Evolutionary conservation across 2,113 vertebrate genomes (phyloP).

Genomic region (Leptobrachium leishanense): DNA sequence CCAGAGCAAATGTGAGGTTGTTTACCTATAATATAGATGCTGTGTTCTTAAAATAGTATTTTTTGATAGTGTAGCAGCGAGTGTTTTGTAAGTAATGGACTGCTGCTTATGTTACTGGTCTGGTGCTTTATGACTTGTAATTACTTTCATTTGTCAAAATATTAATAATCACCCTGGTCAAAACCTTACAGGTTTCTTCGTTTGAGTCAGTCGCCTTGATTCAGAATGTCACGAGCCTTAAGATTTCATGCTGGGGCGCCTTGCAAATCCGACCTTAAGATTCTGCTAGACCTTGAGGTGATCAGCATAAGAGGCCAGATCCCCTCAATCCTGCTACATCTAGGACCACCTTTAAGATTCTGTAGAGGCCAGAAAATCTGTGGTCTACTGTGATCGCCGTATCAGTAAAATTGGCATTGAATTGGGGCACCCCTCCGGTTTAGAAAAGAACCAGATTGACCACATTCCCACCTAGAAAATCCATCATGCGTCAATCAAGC

Average conservation of each 20-base stretch:
- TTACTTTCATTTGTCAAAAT: constrained; percentile 68
- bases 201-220: constrained; percentile 92
- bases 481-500: constrained; percentile 92
- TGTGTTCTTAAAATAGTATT: not conserved
- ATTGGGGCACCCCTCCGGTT: constrained; percentile 83
- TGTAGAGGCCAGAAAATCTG: constrained; percentile 85
- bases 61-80: constrained; percentile 32
- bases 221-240: constrained; percentile 93
- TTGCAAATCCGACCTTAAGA: constrained; percentile 91
- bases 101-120: constrained; percentile 54
- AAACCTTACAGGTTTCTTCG: constrained; percentile 94
- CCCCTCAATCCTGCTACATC: constrained; percentile 86
- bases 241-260: constrained; percentile 89
- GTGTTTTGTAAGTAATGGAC: constrained; percentile 53
- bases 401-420: constrained; percentile 88
- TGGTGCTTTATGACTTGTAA: constrained; percentile 68
- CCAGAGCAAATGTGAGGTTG: not conserved
- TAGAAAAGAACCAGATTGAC: constrained; percentile 90
- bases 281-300: constrained; percentile 90
- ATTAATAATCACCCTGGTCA: constrained; percentile 90
- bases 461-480: constrained; percentile 88
- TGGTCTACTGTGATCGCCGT: constrained; percentile 78
- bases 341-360: constrained; percentile 84
- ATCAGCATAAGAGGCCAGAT: constrained; percentile 91
- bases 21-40: not conserved